Conservation (phyloP, 2,113 vertebrate species). For the Gracilinanus agilis region DNA sequence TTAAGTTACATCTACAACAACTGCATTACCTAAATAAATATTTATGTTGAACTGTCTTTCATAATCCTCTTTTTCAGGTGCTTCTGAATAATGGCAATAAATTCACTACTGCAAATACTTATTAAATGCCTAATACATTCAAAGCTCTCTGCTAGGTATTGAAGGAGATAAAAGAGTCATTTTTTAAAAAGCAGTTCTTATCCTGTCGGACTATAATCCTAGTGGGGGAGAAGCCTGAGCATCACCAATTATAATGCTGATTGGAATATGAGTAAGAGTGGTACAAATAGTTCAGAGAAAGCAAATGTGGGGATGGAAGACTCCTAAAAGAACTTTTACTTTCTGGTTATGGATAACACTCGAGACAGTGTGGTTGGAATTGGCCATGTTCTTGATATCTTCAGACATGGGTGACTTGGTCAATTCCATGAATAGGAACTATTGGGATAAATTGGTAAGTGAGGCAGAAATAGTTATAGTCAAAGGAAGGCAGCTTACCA, state of each 20-base stretch:
- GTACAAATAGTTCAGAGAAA: neutral
- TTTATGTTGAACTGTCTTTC: neutral
- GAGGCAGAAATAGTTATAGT: too few species aligned
- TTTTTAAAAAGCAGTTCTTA: neutral
- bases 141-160: neutral
- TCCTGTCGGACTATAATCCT: neutral
- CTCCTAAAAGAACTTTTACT: neutral
- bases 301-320: neutral
- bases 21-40: neutral
- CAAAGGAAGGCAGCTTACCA: too few species aligned
- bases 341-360: neutral
- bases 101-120: neutral
- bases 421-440: too few species aligned
- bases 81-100: neutral
- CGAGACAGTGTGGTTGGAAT: neutral
- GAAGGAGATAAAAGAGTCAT: neutral
- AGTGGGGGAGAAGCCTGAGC: neutral
- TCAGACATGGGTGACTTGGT: too few species aligned
- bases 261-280: neutral
- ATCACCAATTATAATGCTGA: neutral
- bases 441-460: too few species aligned
- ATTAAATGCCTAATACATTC: neutral
- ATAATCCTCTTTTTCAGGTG: neutral
- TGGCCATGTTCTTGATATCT: too few species aligned
- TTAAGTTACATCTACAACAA: neutral